Percentiles rank a stretch among this genome's conserved stretches.
phyloP scores from a whole-genome alignment of 2,888 invertebrate species.

The Eristalis intricaria region DNA sequence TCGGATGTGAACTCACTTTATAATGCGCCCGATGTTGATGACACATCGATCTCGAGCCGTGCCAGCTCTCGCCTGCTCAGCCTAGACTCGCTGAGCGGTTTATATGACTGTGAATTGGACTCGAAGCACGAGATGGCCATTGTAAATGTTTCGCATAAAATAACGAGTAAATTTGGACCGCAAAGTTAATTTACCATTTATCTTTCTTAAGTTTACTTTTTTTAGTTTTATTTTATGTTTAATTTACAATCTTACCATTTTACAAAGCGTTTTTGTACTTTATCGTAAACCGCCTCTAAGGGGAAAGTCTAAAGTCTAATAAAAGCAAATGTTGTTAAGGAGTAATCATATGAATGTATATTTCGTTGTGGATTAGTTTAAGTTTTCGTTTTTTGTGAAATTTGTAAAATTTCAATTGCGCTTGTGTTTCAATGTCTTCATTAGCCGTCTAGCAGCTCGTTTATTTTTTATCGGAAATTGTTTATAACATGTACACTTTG shows the following conservation, averaged over 20 bases:
- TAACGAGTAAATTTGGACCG: constrained; percentile 81
- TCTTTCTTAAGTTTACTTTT: not conserved
- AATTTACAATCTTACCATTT: constrained; percentile 31
- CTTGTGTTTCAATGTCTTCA: not conserved
- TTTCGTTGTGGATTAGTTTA: constrained; percentile 28
- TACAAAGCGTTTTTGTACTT: constrained; percentile 60
- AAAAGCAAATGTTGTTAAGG: constrained; percentile 17
- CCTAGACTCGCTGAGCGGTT: constrained; percentile 90
- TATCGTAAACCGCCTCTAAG: constrained; percentile 12
- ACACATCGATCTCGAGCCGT: constrained; percentile 91
- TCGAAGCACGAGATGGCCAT: constrained; percentile 82
- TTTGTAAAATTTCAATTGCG: not conserved
- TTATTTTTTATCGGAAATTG: not conserved
- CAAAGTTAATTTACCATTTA: constrained; percentile 73
- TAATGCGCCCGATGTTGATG: constrained; percentile 85
- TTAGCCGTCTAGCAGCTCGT: not conserved
- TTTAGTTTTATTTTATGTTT: constrained; percentile 1
- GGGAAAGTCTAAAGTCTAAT: constrained; percentile 4
- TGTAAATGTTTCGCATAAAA: constrained; percentile 81
- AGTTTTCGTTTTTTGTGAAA: not conserved
- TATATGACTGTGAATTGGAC: constrained; percentile 86
- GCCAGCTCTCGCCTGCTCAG: constrained; percentile 92
- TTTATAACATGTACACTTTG: not conserved
- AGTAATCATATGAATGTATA: not conserved
- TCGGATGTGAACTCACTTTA: constrained; percentile 93